Evolutionary conservation across 2,888 invertebrate genomes (phyloP).

Genomic region (Agelastica alni): DNA sequence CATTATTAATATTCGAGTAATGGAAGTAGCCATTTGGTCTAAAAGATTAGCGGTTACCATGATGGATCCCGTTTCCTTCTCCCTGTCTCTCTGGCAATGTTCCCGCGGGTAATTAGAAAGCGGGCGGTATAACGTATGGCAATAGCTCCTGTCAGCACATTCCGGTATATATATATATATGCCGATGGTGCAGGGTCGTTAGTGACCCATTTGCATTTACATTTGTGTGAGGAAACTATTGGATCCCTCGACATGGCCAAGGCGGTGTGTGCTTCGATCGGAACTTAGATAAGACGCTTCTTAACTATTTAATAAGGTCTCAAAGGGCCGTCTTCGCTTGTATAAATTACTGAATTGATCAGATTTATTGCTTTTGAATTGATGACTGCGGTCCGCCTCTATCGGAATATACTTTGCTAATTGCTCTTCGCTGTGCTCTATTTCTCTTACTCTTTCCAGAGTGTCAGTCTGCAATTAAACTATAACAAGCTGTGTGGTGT

Average conservation of each 20-base stretch:
- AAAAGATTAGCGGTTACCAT: conserved; percentile 15
- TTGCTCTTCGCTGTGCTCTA: too few species aligned
- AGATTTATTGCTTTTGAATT: conserved; percentile 17
- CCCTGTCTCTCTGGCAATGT: conserved; percentile 24
- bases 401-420: too few species aligned
- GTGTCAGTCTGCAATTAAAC: too few species aligned
- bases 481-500: too few species aligned
- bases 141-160: conserved; percentile 37
- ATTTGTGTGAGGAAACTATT: conserved; percentile 49
- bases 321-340: conserved; percentile 39
- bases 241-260: conserved; percentile 51
- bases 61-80: conserved; percentile 15
- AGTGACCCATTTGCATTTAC: conserved; percentile 53
- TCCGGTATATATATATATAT: conserved; percentile 23
- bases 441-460: too few species aligned
- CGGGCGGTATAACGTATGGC: conserved; percentile 33
- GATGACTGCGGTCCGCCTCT: conserved; percentile 12
- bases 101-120: conserved; percentile 38
- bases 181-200: conserved; percentile 40
- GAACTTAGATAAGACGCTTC: conserved; percentile 49
- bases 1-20: too few species aligned
- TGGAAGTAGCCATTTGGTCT: background rate
- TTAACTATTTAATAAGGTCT: conserved; percentile 51
- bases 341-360: conserved; percentile 37
- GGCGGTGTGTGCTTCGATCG: conserved; percentile 50